Conservation (phyloP, 2,888 invertebrate species). For the Masnerella sp. region DNA sequence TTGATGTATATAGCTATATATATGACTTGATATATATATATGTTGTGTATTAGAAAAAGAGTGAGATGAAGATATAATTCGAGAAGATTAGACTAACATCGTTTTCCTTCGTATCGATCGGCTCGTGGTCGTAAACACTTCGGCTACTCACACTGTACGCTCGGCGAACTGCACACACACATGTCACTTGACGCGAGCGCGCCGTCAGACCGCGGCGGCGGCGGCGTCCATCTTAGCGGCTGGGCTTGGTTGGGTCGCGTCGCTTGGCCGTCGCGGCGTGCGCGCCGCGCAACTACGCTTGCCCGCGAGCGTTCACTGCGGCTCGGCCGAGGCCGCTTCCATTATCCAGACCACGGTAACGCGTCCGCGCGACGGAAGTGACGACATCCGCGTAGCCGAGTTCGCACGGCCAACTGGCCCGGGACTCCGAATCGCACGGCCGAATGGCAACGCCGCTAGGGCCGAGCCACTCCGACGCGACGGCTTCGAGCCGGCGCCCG, state of each 20-base stretch:
- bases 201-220: constrained; percentile 7
- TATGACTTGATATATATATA: no score
- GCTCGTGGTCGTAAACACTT: constrained; percentile 17
- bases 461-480: no score
- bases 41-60: no score
- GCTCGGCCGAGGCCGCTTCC: constrained; percentile 42
- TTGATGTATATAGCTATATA: no score
- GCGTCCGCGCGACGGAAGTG: constrained; percentile 57
- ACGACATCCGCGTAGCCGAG: constrained; percentile 55
- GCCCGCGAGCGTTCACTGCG: not conserved
- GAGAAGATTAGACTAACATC: no score
- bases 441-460: constrained; percentile 53
- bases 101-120: no score
- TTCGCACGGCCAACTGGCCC: constrained; percentile 45
- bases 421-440: constrained; percentile 24
- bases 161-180: constrained; percentile 43
- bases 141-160: constrained; percentile 39
- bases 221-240: constrained; percentile 44
- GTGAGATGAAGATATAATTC: no score
- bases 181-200: constrained; percentile 49
- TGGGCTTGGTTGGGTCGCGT: no score
- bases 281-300: not conserved
- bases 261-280: constrained; percentile 11
- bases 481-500: no score
- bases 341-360: constrained; percentile 42